Base-by-base conservation (phyloP, 2,888 invertebrate genomes). In the Melinaea menophilus region DNA sequence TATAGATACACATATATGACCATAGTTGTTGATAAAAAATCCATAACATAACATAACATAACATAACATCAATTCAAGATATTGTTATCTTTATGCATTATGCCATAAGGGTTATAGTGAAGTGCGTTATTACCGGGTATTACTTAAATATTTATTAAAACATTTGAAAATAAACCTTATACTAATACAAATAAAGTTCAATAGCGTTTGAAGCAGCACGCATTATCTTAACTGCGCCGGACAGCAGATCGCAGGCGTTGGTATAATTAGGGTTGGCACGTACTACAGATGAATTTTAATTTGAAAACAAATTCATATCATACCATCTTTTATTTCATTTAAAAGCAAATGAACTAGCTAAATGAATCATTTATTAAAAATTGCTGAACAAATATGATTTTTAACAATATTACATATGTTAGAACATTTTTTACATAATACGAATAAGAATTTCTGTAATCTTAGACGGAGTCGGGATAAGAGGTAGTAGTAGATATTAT, bases 201-300 rank as follows among this genome's bases (percentile, higher is more conserved):
- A 31, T 56, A 56, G 34, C 62, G 68, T 78, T 76, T 81, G 82
- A 76, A 35, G 48, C 56, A 35, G 80, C 82, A 81, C 76, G 79
- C 77, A 85, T 84, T 84, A 84, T 80, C 74, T 70, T 75, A 82
- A 79, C 81, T 77, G 79, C 80, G 76, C 77, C 74, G 80, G 77
- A 77, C 81, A 76, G 73, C 73, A 74, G 77, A 80, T 82, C 78
- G 78, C 76, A 72, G 75, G 76, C 76, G 69, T 74, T 68, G 74
- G 73, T 74, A 74, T 70, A 71, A 74, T 72, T 67, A 84, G 84
- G 85, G 85, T 68, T 84, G 74, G 5, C 73, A 61, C 33, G 13
- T 59, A 35, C 31, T 48, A 60, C 41, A 33, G 58, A 58, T 51
- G 41, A 7, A 54, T 47, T 45, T 22, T 0, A 22, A 22, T 22